These are phyloP conservation scores for Equus przewalskii DNA, from an alignment of 2,113 vertebrate species.

Conservation along the genomic window DNA sequence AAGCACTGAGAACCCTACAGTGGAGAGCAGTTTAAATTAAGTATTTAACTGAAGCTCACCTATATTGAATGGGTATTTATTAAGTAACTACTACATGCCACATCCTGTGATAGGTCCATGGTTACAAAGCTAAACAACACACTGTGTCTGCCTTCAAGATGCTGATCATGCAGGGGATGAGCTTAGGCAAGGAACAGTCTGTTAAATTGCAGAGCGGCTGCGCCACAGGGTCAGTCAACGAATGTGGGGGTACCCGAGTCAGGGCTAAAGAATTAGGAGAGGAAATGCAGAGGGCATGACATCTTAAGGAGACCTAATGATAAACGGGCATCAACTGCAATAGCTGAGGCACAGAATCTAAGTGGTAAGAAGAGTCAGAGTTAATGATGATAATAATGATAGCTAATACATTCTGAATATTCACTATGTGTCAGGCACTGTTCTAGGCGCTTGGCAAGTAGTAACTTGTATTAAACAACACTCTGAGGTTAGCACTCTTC, in stretches of 20 bases:
- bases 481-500: background rate
- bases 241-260: background rate
- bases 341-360: background rate
- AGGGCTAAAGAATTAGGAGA: background rate
- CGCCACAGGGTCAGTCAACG: background rate
- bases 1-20: conserved; percentile 93
- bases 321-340: background rate
- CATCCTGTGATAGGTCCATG: background rate
- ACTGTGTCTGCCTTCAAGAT: background rate
- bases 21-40: background rate
- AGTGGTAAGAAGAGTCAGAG: background rate
- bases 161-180: too few relatives aligned
- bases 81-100: background rate
- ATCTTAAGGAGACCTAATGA: background rate
- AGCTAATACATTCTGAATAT: background rate
- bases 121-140: background rate
- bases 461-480: background rate
- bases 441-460: background rate
- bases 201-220: background rate
- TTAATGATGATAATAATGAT: background rate
- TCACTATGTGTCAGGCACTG: background rate
- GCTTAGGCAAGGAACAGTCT: background rate
- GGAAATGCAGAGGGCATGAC: background rate
- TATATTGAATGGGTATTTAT: background rate
- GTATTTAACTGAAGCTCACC: background rate